Evolutionary conservation across 2,797 vertebrate species (phyloP).

Genomic region (Phyllotis vaccarum): DNA sequence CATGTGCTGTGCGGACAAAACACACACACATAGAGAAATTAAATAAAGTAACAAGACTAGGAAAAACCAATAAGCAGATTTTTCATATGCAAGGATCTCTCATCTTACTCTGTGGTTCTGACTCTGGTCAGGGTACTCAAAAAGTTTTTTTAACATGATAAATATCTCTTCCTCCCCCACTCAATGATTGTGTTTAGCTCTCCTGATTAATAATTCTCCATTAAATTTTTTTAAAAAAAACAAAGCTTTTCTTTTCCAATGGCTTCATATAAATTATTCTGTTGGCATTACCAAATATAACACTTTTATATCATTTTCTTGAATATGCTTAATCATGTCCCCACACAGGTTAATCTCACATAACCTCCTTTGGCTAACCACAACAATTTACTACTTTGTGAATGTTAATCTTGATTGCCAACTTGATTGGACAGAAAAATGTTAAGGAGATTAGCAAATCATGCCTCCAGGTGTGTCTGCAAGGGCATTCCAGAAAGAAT

Average conservation of each 20-base stretch:
- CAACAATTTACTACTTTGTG: constrained; percentile 37
- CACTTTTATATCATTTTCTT: constrained; percentile 40
- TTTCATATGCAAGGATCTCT: constrained; percentile 38
- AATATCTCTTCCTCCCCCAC: neutral
- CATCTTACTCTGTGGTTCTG: constrained; percentile 10
- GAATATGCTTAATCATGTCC: constrained; percentile 27
- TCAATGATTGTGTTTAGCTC: neutral
- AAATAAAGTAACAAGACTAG: neutral
- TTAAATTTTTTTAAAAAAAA: neutral
- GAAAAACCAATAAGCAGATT: constrained; percentile 33
- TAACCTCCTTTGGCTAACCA: constrained; percentile 57
- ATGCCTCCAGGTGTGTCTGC: neutral
- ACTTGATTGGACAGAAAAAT: constrained; percentile 9
- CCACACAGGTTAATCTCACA: constrained; percentile 15
- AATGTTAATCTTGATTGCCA: constrained; percentile 15
- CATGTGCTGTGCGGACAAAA: too few species aligned
- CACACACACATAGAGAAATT: neutral
- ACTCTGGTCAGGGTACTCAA: constrained; percentile 42
- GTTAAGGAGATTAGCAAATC: neutral
- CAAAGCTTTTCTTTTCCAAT: constrained; percentile 18
- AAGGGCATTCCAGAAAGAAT: neutral
- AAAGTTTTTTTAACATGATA: constrained; percentile 59
- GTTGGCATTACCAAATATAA: constrained; percentile 34
- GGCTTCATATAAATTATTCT: constrained; percentile 57
- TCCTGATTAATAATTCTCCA: constrained; percentile 42